Evolutionary conservation across 2,888 invertebrate species (phyloP).

Genomic region (Actias luna): DNA sequence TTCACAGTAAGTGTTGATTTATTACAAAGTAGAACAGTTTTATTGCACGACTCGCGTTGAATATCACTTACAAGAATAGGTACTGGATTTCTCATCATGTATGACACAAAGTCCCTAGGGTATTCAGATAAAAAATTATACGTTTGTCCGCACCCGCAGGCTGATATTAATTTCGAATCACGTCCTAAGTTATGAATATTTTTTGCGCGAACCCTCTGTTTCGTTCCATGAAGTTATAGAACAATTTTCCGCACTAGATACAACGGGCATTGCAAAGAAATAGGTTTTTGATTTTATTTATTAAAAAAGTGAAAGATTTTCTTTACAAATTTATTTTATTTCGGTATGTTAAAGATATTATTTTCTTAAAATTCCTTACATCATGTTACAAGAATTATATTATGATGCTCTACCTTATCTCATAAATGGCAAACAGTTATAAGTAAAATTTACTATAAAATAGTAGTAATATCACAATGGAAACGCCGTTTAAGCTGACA

Average conservation of each 20-base stretch:
- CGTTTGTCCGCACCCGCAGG: slow-evolving; percentile 25
- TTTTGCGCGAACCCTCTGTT: slow-evolving; percentile 31
- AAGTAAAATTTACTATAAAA: too few relatives aligned
- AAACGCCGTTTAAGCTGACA: too few relatives aligned
- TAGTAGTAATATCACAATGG: too few relatives aligned
- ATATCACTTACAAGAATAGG: neutral
- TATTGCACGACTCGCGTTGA: neutral
- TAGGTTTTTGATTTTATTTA: neutral
- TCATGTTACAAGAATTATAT: neutral
- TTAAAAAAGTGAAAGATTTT: neutral
- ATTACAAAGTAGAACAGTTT: neutral
- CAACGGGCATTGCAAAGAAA: neutral
- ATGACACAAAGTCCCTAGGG: slow-evolving; percentile 15
- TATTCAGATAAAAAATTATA: slow-evolving; percentile 17
- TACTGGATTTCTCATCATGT: slow-evolving; percentile 15
- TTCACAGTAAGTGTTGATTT: neutral
- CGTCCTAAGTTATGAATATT: slow-evolving; percentile 47
- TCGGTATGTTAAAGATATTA: neutral
- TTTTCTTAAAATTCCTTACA: neutral
- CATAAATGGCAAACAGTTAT: too few relatives aligned
- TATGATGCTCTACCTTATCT: too few relatives aligned
- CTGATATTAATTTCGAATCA: slow-evolving; percentile 47
- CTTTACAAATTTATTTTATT: neutral
- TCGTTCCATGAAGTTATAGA: slow-evolving; percentile 21
- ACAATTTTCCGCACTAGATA: slow-evolving; percentile 11